Evolutionary conservation across 2,113 vertebrate species (phyloP), one percentile per base, ranked within the genome.

Genomic region (Lagopus muta): DNA sequence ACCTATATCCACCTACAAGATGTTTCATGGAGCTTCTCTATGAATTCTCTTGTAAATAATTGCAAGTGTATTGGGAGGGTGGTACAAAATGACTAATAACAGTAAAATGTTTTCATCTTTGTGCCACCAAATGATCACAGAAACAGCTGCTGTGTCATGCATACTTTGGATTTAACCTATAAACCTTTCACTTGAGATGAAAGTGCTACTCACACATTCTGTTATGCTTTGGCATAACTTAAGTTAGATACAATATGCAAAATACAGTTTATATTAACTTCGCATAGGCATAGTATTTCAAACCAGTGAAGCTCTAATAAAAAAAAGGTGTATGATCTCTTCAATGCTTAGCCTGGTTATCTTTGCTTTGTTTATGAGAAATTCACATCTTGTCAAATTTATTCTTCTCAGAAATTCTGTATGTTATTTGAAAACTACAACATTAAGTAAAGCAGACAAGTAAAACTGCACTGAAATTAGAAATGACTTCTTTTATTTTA

Each of bases 351-450:
- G 36, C 25, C 50, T 45, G 2, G 18, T 54, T 62, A 88, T 8
- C 6, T 10, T 18, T 77, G 52, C 28, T 70, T 77, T 30, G 42
- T 36, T 54, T 21, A 65, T 47, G 32, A 77, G 21, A 84, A 90
- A 65, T 27, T 48, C 0, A 0, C 27, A 43, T 36, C 52, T 82
- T 32, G 13, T 28, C 58, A 52, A 61, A 27, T 57, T 84, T 10
- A 6, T 72, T 87, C 84, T 73, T 92, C 13, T 76, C 36, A 79
- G n/a, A 91, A 89, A 73, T 45, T 52, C 15, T 52, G 40, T 28
- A 72, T 0, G 1, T 21, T 52, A 88, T 25, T 90, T 67, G 43
- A 43, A 74, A 73, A 89, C 13, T 45, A 58, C 32, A 61, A 27
- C 43, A 48, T 34, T 45, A 45, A 20, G 2, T 61, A 45, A 89